Conservation (phyloP, 2,888 invertebrate genomes). For the Netelia fuscicornis region DNA sequence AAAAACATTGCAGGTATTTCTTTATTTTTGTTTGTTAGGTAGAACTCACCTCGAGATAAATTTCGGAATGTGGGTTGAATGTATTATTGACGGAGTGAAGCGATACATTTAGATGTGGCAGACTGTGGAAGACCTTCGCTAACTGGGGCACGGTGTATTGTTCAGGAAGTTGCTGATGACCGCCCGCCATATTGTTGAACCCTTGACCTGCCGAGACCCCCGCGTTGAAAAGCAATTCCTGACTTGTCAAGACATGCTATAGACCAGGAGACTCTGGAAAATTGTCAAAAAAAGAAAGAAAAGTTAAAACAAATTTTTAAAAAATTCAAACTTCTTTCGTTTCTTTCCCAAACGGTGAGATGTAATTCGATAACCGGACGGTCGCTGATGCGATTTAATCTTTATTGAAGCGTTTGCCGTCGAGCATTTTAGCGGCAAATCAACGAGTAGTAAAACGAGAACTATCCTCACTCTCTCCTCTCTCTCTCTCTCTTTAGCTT, state of each 20-base stretch:
- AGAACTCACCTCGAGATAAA: slow-evolving; percentile 94
- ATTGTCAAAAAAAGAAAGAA: slow-evolving; percentile 23
- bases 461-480: slow-evolving; percentile 14
- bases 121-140: slow-evolving; percentile 93
- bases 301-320: not conserved
- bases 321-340: slow-evolving; percentile 7
- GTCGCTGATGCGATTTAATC: slow-evolving; percentile 72
- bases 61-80: slow-evolving; percentile 95
- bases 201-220: slow-evolving; percentile 81
- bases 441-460: slow-evolving; percentile 22
- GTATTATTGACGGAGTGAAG: slow-evolving; percentile 96
- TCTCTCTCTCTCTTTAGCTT: slow-evolving; percentile 27
- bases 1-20: not conserved
- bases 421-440: slow-evolving; percentile 38
- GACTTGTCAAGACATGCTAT: slow-evolving; percentile 85
- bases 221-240: slow-evolving; percentile 77
- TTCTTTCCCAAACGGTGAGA: not conserved
- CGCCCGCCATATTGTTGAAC: slow-evolving; percentile 83
- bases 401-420: slow-evolving; percentile 71
- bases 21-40: no score
- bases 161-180: slow-evolving; percentile 86
- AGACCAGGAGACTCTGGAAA: slow-evolving; percentile 72
- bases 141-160: slow-evolving; percentile 93
- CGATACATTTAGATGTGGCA: slow-evolving; percentile 97
- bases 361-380: slow-evolving; percentile 32